Evolutionary conservation across 2,888 invertebrate species (phyloP), one percentile per base, ranked within the genome.

Genomic region (Trachelus iudaicus): DNA sequence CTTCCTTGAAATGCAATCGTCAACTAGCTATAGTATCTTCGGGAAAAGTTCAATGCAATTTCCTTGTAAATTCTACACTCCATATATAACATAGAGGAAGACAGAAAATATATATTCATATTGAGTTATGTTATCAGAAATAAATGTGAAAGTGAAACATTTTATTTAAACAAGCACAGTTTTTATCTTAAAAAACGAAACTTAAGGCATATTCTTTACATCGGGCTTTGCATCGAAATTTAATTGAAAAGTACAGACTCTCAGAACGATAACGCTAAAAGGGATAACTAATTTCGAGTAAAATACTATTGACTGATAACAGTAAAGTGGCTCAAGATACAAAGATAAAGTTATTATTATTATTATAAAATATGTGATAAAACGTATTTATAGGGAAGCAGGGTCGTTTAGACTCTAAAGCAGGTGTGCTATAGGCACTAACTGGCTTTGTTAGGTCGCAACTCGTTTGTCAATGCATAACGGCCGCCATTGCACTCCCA

Each of bases 391-490:
- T 2, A 23, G 23, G 23, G 56, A 56, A 56, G 9, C 12, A 56
- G 23, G 23, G 56, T 23, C 15, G 56, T 23, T 23, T 56, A 23
- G 56, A 23, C 9, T 2, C 9, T 23, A 56, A 56, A 23, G 23
- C 56, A 56, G 56, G 23, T 56, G 56, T 23, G 56, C 56, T 6
- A 2, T 56, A 23, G 56, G 56, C 23, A 56, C 23, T 56, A 56
- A 56, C 23, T 56, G 56, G 56, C 56, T 56, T 56, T 56, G 56
- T 56, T 56, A 56, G 56, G 56, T 56, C 71, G 13, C 31, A 76
- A 78, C 79, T 79, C 79, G 78, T 79, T 84, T 78, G 82, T 81
- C 82, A 81, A 77, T 75, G 76, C 79, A 73, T 82, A 83, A 82
- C 75, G 75, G 73, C 79, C 56, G 78, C 80, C 80, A 83, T 83